Evolutionary conservation across 2,888 invertebrate species (phyloP), one percentile per base, ranked within the genome.

Genomic region (Drosophila mimetica): DNA sequence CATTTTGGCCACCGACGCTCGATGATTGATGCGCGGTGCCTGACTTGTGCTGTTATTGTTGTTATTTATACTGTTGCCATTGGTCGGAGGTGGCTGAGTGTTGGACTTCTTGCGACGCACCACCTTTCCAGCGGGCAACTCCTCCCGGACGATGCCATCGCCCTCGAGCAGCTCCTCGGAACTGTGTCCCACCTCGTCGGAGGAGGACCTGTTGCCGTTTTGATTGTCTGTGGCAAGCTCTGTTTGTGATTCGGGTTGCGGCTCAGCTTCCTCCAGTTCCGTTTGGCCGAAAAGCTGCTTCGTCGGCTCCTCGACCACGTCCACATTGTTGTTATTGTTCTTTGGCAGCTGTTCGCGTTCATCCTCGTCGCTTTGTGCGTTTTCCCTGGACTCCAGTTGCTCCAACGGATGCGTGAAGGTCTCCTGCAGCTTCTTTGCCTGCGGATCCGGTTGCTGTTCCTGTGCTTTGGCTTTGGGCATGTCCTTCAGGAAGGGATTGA

Each of bases 111-210:
- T 91, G 60, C 92, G 84, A 4, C 90, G 88, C 47, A 92, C 77
- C 2, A 95, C 95, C 93, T 95, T 95, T 70, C 95, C 96, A n/a
- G 95, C 94, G 16, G 95, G 94, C 74, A 95, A 89, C 81, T 95
- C 94, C 2, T 94, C 94, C 85, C 94, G 94, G 7, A 95, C 94
- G 52, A 94, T 92, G 37, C 93, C 93, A 53, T 94, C 93, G 78
- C 84, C 88, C 34, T 88, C 88, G 2, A 83, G 55, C 13, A 94
- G 94, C 5, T 93, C 92, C 94, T 82, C 94, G 93, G 71, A 50
- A 41, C 92, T 25, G 84, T 89, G 83, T 85, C 78, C 84, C 59
- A 39, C 48, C 14, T 82, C 79, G 39, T 80, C 90, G 36, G 72
- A 50, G 36, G 72, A 50, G 22, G 75, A 61, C 70, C 90, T 89